Conservation (phyloP, 2,113 vertebrate species). For the Rhea pennata region DNA sequence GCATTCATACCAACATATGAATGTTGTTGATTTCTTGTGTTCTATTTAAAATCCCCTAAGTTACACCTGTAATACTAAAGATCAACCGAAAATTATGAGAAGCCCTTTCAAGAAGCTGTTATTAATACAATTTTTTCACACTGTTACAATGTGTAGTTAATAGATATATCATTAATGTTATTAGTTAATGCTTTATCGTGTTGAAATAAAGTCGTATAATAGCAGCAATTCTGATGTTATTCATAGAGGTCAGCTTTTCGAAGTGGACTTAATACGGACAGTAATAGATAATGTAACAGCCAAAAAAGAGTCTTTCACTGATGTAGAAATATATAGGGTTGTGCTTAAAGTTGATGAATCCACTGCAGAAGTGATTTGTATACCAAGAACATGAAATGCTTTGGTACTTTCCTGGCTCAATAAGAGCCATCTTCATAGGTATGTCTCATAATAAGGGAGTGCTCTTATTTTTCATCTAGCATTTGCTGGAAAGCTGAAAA, state of each 20-base stretch:
- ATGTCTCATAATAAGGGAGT: neutral
- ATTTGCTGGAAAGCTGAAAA: slow-evolving; percentile 90
- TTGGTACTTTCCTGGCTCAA: neutral
- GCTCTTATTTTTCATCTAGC: slow-evolving; percentile 70
- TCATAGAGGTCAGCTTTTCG: neutral
- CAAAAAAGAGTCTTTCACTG: neutral
- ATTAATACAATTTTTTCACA: neutral
- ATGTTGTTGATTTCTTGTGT: slow-evolving; percentile 45
- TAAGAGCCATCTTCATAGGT: neutral
- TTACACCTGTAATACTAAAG: neutral
- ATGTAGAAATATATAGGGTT: neutral
- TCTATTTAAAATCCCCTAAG: neutral
- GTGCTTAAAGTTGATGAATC: neutral
- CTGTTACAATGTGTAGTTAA: neutral
- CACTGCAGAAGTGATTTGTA: neutral
- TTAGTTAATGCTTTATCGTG: neutral
- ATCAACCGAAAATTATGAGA: neutral
- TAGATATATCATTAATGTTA: neutral
- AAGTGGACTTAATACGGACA: neutral
- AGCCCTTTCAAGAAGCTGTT: neutral
- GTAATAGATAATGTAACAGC: neutral
- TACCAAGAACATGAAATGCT: neutral
- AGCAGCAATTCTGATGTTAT: neutral
- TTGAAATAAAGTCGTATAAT: neutral
- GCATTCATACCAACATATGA: slow-evolving; percentile 70